These are phyloP conservation scores for Rhipidura dahli DNA, from an alignment of 2,113 vertebrate species.

Conservation along the genomic window DNA sequence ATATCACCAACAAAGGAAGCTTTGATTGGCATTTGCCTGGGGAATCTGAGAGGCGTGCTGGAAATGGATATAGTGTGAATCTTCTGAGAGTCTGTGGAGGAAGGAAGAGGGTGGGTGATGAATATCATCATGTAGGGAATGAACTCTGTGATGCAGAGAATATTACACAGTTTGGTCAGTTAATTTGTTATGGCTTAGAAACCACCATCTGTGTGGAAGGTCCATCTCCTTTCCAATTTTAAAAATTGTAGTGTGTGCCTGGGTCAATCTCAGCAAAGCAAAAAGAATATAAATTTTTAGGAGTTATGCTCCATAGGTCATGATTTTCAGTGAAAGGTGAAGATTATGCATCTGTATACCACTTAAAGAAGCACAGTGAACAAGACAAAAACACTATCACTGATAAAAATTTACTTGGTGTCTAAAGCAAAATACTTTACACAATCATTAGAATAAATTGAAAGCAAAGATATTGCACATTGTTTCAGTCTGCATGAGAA, in stretches of 20 bases:
- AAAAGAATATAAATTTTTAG: background rate
- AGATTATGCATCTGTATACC: background rate
- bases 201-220: background rate
- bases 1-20: conserved; percentile 48
- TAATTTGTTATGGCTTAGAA: background rate
- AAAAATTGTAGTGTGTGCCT: background rate
- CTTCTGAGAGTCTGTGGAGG: conserved; percentile 56
- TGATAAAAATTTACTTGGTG: background rate
- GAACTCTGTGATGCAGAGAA: background rate
- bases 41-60: conserved; percentile 29
- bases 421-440: background rate
- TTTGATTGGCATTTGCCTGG: conserved; percentile 47
- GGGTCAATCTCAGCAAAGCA: background rate
- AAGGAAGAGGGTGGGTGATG: conserved; percentile 54
- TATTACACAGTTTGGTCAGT: background rate
- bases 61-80: conserved; percentile 61
- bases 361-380: background rate
- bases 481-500: background rate
- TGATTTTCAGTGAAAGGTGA: background rate
- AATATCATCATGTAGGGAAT: background rate
- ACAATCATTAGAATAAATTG: background rate
- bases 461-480: background rate
- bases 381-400: background rate
- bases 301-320: background rate
- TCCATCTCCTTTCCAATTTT: background rate